Evolutionary conservation across 2,888 invertebrate genomes (phyloP).

Genomic region (Eulithis testata): DNA sequence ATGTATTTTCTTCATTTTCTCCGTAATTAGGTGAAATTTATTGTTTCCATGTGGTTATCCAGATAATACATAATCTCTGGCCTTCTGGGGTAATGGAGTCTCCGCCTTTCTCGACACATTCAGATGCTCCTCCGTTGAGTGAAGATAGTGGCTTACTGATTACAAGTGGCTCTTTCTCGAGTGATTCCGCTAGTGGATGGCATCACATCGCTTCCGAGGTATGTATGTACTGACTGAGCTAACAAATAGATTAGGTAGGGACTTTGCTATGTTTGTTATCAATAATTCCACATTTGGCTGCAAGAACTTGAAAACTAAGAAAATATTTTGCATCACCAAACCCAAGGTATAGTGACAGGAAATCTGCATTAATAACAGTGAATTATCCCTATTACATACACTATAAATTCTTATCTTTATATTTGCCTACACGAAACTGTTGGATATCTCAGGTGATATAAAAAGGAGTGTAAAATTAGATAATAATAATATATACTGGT

Average conservation of each 20-base stretch:
- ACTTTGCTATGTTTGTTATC: background rate
- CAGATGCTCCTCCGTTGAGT: constrained; percentile 89
- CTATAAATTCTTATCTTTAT: too few relatives aligned
- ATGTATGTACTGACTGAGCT: constrained; percentile 32
- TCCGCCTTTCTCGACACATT: constrained; percentile 90
- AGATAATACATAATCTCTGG: constrained; percentile 9
- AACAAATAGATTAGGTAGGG: background rate
- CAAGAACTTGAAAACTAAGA: background rate
- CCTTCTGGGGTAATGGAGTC: constrained; percentile 87
- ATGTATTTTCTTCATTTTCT: constrained; percentile 28
- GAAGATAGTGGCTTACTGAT: constrained; percentile 90
- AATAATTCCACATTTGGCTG: background rate
- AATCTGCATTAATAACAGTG: background rate
- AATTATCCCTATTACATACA: background rate
- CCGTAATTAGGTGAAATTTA: constrained; percentile 5
- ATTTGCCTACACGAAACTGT: too few relatives aligned
- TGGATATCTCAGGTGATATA: too few relatives aligned
- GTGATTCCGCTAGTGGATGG: constrained; percentile 88
- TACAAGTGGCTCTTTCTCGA: constrained; percentile 90
- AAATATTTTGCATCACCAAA: background rate
- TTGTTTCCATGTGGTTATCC: constrained; percentile 26
- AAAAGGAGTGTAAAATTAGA: too few relatives aligned
- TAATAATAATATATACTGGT: too few relatives aligned
- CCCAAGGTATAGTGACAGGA: constrained; percentile 1
- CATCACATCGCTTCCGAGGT: constrained; percentile 89